Conservation (phyloP, 2,113 vertebrate species). For the Meriones unguiculatus region DNA sequence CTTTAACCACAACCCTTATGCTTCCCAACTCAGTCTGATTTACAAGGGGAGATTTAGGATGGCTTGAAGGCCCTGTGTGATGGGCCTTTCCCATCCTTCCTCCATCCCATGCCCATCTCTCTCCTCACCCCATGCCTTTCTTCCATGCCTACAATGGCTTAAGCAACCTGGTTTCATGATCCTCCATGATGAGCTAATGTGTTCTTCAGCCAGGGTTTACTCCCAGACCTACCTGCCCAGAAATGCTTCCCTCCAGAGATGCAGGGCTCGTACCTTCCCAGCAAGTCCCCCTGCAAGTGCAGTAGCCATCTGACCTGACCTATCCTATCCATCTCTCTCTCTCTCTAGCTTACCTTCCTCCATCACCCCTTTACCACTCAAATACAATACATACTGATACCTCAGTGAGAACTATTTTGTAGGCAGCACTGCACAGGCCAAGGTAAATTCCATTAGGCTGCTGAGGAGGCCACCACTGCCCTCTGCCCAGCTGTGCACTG, state of each 20-base stretch:
- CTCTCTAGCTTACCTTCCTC: background rate
- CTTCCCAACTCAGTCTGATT: background rate
- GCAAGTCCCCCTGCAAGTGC: background rate
- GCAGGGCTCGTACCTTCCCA: background rate
- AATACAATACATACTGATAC: background rate
- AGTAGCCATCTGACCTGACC: background rate
- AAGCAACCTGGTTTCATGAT: background rate
- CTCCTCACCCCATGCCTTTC: background rate
- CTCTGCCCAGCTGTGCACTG: background rate
- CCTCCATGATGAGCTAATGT: background rate
- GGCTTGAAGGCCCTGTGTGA: background rate
- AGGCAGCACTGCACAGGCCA: background rate
- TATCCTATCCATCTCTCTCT: background rate
- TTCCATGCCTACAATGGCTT: background rate
- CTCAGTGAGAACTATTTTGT: fast-evolving
- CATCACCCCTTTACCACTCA: background rate
- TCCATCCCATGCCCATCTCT: background rate
- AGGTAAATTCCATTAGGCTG: background rate
- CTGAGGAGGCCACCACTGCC: background rate
- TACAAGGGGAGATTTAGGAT: background rate
- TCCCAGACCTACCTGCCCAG: background rate
- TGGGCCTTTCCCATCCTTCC: background rate
- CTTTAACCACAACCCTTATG: background rate
- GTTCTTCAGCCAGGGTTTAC: background rate
- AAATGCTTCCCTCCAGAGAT: background rate